Conservation (phyloP, 2,113 vertebrate genomes). For the Alethe castanea region DNA sequence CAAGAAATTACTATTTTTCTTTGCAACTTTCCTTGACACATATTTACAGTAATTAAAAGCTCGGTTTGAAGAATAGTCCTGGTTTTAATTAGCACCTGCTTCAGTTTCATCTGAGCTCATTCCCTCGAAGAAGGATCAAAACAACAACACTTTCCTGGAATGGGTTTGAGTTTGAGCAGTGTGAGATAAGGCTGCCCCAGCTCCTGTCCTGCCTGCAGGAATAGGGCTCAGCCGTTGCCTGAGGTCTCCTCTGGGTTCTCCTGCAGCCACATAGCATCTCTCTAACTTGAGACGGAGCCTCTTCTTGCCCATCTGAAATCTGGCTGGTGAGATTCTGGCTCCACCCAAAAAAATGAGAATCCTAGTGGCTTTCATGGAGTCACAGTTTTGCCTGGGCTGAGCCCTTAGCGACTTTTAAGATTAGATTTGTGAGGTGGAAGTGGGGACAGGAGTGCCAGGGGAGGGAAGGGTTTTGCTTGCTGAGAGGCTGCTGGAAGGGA, state of each 20-base stretch:
- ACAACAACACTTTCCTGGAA: neutral
- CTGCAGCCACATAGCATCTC: neutral
- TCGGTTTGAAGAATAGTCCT: conserved; percentile 3
- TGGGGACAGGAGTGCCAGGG: too few species aligned
- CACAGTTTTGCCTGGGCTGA: neutral
- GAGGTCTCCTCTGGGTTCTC: neutral
- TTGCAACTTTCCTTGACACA: conserved; percentile 52
- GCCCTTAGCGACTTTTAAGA: neutral
- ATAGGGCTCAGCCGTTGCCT: accelerated
- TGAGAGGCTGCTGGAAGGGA: neutral
- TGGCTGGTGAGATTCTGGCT: neutral
- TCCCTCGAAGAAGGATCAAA: conserved; percentile 14
- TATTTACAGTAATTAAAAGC: conserved; percentile 62
- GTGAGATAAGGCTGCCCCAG: neutral
- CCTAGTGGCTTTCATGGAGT: neutral
- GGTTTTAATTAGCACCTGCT: conserved; percentile 67
- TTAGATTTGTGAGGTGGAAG: neutral
- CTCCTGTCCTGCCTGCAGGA: neutral
- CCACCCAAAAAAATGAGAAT: neutral
- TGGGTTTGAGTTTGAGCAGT: neutral
- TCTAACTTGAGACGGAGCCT: neutral
- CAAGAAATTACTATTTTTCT: conserved; percentile 51
- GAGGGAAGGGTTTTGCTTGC: neutral
- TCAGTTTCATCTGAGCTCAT: conserved; percentile 55
- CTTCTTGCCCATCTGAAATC: neutral